Percentiles rank a stretch among this genome's conserved stretches.
These are phyloP conservation scores for Heliconius aoede DNA, from an alignment of 2,888 invertebrate species.

Conservation along the genomic window DNA sequence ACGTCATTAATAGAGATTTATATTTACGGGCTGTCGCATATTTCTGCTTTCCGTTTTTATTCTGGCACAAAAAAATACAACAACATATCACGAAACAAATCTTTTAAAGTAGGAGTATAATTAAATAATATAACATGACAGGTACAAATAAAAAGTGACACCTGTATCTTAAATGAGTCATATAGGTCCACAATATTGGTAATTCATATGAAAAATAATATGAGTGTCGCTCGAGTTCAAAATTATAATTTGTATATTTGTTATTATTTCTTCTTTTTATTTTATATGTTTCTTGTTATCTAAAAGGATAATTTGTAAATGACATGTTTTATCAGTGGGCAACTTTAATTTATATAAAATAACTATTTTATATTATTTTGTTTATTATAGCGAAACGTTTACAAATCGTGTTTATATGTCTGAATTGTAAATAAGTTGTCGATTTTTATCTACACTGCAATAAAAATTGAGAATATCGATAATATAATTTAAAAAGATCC, in stretches of 20 bases:
- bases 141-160: constrained; percentile 43
- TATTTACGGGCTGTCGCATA: constrained; percentile 9
- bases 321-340: constrained; percentile 4
- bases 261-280: neutral
- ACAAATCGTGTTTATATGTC: neutral
- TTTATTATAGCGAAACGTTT: neutral
- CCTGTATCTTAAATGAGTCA: constrained; percentile 40
- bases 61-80: constrained; percentile 18
- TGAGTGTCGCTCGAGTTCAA: constrained; percentile 25
- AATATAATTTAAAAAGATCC: neutral
- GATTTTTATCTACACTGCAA: neutral
- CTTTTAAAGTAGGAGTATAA: constrained; percentile 37
- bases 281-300: constrained; percentile 2
- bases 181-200: constrained; percentile 41
- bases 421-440: neutral
- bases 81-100: constrained; percentile 37
- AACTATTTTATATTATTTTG: neutral
- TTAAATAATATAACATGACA: constrained; percentile 44
- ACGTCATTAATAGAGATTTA: constrained; percentile 20
- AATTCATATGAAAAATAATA: constrained; percentile 37
- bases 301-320: constrained; percentile 24
- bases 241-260: constrained; percentile 15
- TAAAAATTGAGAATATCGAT: neutral
- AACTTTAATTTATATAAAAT: neutral
- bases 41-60: constrained; percentile 17